A percentile compares a stretch with the other conserved stretches of the same genome.
Conservation (phyloP, 2,888 invertebrate species). For the Nomada fabriciana region DNA sequence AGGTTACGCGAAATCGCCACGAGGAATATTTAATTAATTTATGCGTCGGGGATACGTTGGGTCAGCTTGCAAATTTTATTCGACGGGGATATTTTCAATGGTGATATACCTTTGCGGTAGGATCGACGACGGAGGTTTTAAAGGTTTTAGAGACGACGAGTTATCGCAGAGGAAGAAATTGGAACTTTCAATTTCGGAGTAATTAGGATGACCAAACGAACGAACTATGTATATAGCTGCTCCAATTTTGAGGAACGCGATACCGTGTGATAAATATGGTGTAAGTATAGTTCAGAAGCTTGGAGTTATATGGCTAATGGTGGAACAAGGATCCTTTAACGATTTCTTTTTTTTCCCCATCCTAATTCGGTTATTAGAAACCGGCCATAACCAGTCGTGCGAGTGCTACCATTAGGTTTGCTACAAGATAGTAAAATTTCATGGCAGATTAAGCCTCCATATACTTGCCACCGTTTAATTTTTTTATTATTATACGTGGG, state of each 20-base stretch:
- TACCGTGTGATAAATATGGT: no score
- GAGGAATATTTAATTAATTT: constrained; percentile 30
- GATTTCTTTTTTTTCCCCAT: not conserved
- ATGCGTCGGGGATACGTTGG: constrained; percentile 9
- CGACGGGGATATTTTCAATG: constrained; percentile 24
- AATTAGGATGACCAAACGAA: no score
- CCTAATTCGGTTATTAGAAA: constrained; percentile 22
- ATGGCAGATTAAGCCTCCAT: constrained; percentile 18
- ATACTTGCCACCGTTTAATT: not conserved
- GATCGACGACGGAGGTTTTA: constrained; percentile 23
- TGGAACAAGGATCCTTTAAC: not conserved
- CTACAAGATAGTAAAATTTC: constrained; percentile 19
- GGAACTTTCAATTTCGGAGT: no score
- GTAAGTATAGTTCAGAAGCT: not conserved
- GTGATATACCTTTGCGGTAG: not conserved
- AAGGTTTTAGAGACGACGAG: constrained; percentile 1
- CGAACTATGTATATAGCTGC: no score
- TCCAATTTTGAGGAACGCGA: no score
- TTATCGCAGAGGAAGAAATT: not conserved
- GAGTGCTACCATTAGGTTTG: constrained; percentile 9
- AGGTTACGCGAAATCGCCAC: not conserved
- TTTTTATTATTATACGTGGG: constrained; percentile 7
- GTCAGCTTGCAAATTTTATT: constrained; percentile 12
- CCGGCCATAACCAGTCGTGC: not conserved
- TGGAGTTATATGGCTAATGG: not conserved